A percentile compares a stretch with the other conserved stretches of the same genome.
Conservation (phyloP, 2,888 invertebrate genomes). For the Chirona hameri region DNA sequence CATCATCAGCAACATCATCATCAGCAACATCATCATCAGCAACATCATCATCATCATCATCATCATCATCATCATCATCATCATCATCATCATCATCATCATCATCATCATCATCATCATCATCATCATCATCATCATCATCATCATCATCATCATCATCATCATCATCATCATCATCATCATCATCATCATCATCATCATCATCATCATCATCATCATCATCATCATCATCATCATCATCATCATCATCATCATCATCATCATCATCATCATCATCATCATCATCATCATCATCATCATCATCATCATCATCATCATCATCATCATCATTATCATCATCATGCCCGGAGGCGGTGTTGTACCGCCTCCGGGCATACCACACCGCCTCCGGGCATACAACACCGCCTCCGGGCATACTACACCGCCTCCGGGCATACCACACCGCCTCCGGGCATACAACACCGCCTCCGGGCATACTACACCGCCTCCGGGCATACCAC, state of each 20-base stretch:
- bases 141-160: constrained; percentile 6
- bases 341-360: no score
- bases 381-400: no score
- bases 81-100: constrained; percentile 33
- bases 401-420: no score
- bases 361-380: no score
- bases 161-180: constrained; percentile 28
- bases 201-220: constrained; percentile 22
- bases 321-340: constrained; percentile 37
- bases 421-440: no score
- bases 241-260: neutral
- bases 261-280: constrained; percentile 32
- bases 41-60: no score
- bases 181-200: constrained; percentile 22
- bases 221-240: constrained; percentile 25
- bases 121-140: constrained; percentile 31
- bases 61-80: constrained; percentile 34
- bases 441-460: no score
- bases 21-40: no score
- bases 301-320: constrained; percentile 34
- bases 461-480: no score
- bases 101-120: constrained; percentile 30
- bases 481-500: no score
- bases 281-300: constrained; percentile 40
- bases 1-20: no score